phyloP scores from a whole-genome alignment of 2,113 vertebrate species.

The Callorhinus ursinus region DNA sequence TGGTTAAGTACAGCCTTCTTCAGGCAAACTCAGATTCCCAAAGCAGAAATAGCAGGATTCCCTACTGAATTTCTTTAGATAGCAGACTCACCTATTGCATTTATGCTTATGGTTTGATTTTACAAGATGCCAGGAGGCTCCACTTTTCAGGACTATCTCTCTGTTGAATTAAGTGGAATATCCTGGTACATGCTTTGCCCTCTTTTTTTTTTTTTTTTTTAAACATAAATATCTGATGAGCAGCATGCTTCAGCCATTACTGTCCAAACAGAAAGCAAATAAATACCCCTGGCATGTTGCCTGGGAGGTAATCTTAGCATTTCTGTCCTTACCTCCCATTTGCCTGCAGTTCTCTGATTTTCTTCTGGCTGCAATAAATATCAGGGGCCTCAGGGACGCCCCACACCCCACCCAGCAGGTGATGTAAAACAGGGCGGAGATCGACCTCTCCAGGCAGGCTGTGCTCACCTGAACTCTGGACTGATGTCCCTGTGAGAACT shows the following conservation, averaged over 20 bases:
- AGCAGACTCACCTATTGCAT: not conserved
- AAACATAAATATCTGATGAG: not conserved
- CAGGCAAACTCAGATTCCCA: not conserved
- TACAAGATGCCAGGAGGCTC: not conserved
- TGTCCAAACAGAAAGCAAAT: slow-evolving; percentile 14
- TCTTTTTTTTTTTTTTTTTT: slow-evolving; percentile 38
- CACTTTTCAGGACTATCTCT: slow-evolving; percentile 1
- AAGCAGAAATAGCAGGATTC: not conserved
- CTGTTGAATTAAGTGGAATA: not conserved
- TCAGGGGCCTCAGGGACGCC: not conserved
- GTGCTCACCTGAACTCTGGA: not conserved
- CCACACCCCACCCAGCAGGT: not conserved
- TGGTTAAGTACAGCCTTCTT: not conserved
- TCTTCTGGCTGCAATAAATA: not conserved
- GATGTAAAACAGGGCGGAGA: not conserved
- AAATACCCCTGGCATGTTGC: not conserved
- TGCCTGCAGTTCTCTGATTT: not conserved
- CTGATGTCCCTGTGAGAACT: not conserved
- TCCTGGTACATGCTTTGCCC: not conserved
- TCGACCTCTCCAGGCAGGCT: not conserved
- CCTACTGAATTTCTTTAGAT: not conserved
- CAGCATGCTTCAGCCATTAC: not conserved
- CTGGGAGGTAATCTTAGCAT: not conserved
- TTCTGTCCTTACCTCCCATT: not conserved
- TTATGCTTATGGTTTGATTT: slow-evolving; percentile 1